Conservation (phyloP, 1,140 invertebrate species). For the Drosophila carrolli region DNA sequence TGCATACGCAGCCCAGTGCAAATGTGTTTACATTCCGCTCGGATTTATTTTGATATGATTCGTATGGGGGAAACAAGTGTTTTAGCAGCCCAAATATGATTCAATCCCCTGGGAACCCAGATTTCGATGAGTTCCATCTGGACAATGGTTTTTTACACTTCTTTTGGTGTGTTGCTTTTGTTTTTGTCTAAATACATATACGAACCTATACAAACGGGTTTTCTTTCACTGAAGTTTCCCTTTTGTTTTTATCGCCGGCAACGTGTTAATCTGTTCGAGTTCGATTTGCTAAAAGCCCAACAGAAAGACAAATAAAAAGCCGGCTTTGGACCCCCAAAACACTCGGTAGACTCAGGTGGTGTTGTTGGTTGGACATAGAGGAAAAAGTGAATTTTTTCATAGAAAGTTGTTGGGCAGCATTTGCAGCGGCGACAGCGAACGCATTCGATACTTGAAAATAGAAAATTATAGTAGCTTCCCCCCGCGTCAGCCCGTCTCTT, state of each 20-base stretch:
- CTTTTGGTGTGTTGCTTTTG: constrained; percentile 13
- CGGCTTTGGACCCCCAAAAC: constrained; percentile 42
- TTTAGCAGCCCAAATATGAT: constrained; percentile 24
- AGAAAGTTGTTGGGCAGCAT: constrained; percentile 81
- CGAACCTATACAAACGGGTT: constrained; percentile 17
- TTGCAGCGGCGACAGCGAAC: constrained; percentile 52
- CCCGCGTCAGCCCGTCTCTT: constrained; percentile 19
- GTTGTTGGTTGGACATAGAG: constrained; percentile 23
- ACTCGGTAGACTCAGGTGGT: constrained; percentile 13
- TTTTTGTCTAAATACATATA: constrained; percentile 16
- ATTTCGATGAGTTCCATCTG: constrained; percentile 18
- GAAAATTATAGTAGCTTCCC: constrained; percentile 57
- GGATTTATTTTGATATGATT: constrained; percentile 34
- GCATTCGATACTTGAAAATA: constrained; percentile 76
- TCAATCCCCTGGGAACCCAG: constrained; percentile 24
- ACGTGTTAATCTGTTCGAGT: constrained; percentile 67
- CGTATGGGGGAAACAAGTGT: constrained; percentile 29
- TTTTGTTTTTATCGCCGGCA: constrained; percentile 54
- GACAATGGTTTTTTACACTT: neutral
- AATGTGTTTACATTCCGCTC: constrained; percentile 32
- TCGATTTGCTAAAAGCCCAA: constrained; percentile 65
- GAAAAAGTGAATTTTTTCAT: constrained; percentile 83
- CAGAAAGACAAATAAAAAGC: constrained; percentile 41
- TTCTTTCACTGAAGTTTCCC: constrained; percentile 62
- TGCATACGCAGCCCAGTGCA: constrained; percentile 2